Evolutionary conservation across 2,797 vertebrate species (phyloP), one percentile per base, ranked within the genome.

Genomic region (Dromococcyx pavoninus): DNA sequence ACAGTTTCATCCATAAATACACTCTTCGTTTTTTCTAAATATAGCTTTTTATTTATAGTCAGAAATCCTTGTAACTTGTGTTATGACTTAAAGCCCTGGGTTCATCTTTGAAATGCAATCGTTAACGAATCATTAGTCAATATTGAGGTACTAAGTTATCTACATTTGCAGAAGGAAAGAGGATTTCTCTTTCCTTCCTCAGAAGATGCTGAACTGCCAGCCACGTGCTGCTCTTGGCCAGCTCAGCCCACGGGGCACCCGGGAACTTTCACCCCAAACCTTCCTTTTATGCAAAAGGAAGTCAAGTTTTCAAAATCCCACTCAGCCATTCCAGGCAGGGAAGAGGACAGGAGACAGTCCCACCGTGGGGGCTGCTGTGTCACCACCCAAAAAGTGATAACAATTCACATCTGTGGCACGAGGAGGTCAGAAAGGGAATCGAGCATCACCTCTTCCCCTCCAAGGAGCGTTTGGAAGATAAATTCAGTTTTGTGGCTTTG

Each of bases 31-130:
- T 91, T 10, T 72, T 65, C 91, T 83, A 96, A 95, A 96, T 93
- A 93, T 91, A 97, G 75, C 43, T 78, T 87, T 92, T 95, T 94
- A 96, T 96, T 95, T 94, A 92, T 94, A 66, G 77, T 53, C 65
- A 88, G 78, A 83, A 94, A 96, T 56, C 65, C 78, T 39, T 67
- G 25, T 77, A 85, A 91, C 72, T 85, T 62, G 30, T 66, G 58
- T 50, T 64, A 19, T 4, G 64, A n/a, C 57, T 87, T 54, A 58
- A 61, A 94, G 67, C 62, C 61, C 30, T 7, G 33, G 46, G 75
- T 74, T 76, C 32, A 71, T 53, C 46, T 43, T 8, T 57, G 41
- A 71, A 61, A 80, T 2, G 3, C 21, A 51, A 66, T n/a, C n/a
- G 13, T 6, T 43, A 44, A 53, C n/a, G 69, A 89, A 89, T 61